A percentile compares a stretch with the other conserved stretches of the same genome.
Evolutionary conservation across 2,797 vertebrate species (phyloP).

Genomic region (Podarcis lilfordi): DNA sequence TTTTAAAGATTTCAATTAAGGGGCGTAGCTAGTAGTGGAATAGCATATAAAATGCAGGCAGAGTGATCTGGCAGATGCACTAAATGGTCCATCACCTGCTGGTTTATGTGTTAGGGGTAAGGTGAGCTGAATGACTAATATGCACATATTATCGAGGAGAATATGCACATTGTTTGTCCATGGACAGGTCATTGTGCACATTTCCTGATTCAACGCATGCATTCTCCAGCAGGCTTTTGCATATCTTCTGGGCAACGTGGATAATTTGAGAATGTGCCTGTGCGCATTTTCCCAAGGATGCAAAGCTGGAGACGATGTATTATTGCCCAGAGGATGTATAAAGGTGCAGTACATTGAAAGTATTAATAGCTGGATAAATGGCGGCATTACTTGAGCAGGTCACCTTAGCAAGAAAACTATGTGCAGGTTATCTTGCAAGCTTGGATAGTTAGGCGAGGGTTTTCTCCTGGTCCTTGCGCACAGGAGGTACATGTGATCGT

Average conservation of each 20-base stretch:
- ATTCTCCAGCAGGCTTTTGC: too few species aligned
- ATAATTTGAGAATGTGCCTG: too few species aligned
- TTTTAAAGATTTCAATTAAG: conserved; percentile 49
- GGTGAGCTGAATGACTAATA: conserved; percentile 19
- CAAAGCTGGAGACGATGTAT: too few species aligned
- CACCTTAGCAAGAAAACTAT: not conserved
- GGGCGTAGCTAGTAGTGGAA: conserved; percentile 36
- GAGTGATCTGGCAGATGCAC: conserved; percentile 37
- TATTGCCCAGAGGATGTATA: not conserved
- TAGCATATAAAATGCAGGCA: conserved; percentile 49
- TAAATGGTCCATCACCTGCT: conserved; percentile 37
- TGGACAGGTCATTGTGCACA: too few species aligned
- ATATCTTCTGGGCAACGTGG: too few species aligned
- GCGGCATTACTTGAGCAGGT: not conserved
- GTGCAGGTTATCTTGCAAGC: not conserved
- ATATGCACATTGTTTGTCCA: too few species aligned
- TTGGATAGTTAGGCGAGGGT: not conserved
- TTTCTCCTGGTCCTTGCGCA: not conserved
- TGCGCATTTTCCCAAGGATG: too few species aligned
- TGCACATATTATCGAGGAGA: not conserved
- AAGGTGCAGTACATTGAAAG: not conserved
- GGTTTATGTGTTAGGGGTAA: conserved; percentile 21
- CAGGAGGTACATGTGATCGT: not conserved
- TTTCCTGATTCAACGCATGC: too few species aligned
- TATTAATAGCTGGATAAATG: not conserved